phyloP scores from a whole-genome alignment of 2,888 invertebrate genomes.

The Syrphus vitripennis region DNA sequence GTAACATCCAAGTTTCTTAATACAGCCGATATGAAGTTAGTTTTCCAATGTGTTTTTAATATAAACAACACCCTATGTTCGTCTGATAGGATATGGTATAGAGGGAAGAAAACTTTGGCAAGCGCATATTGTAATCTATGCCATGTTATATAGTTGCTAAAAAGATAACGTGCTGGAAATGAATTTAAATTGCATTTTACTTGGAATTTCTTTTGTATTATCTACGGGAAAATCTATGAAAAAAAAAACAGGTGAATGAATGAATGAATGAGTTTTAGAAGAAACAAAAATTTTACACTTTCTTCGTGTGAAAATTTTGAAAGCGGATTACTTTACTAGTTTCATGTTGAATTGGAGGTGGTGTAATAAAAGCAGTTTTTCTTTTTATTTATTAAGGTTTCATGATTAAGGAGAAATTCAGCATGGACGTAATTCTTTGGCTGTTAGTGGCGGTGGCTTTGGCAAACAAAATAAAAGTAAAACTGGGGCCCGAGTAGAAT shows the following conservation, averaged over 20 bases:
- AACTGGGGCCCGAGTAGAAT: too few relatives aligned
- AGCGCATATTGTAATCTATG: conserved; percentile 36
- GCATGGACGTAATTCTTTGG: neutral
- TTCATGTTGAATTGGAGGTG: conserved; percentile 5
- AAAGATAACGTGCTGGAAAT: conserved; percentile 58
- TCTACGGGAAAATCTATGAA: conserved; percentile 13
- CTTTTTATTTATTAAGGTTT: conserved; percentile 24
- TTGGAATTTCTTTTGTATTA: conserved; percentile 34
- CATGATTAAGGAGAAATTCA: neutral
- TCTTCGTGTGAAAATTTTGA: neutral
- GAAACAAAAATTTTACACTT: neutral
- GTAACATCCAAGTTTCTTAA: neutral
- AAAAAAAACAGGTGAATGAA: conserved; percentile 23
- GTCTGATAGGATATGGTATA: too few relatives aligned
- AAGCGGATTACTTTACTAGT: conserved; percentile 22
- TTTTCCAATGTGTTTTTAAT: neutral
- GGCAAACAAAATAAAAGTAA: too few relatives aligned
- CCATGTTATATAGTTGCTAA: too few relatives aligned
- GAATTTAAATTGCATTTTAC: conserved; percentile 68
- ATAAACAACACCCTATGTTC: neutral
- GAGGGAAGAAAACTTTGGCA: neutral
- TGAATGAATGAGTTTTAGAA: neutral
- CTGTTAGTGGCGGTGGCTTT: neutral
- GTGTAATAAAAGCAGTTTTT: conserved; percentile 18
- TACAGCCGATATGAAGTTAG: neutral